These are phyloP conservation scores for Carposina sasakii DNA, from an alignment of 1,140 invertebrate genomes.

Conservation along the genomic window DNA sequence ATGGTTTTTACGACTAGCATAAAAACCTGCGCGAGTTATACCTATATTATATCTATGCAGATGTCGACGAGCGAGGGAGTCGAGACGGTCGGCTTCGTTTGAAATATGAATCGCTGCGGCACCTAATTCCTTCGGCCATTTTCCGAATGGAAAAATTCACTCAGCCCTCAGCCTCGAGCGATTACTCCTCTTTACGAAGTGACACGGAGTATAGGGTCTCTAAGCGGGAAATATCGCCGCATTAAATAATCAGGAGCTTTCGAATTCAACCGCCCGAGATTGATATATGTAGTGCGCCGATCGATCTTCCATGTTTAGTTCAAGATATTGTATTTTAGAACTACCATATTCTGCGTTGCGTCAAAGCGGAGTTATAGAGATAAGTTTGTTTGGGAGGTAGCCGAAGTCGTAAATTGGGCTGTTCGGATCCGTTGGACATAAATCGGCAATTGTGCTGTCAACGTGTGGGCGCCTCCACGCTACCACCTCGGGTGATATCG, in stretches of 20 bases:
- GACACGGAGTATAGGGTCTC: constrained; percentile 33
- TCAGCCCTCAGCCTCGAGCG: constrained; percentile 46
- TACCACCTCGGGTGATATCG: constrained; percentile 21
- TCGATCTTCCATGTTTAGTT: no score
- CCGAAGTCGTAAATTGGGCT: constrained; percentile 33
- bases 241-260: constrained; percentile 58
- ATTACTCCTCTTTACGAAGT: constrained; percentile 59
- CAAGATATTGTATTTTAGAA: no score
- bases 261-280: constrained; percentile 32
- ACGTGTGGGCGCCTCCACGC: constrained; percentile 30
- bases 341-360: no score
- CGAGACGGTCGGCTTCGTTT: constrained; percentile 17
- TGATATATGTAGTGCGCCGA: no score
- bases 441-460: constrained; percentile 54
- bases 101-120: constrained; percentile 47
- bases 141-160: constrained; percentile 59
- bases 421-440: constrained; percentile 30
- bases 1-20: constrained; percentile 32
- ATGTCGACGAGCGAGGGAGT: constrained; percentile 11
- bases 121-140: constrained; percentile 52
- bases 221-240: constrained; percentile 23
- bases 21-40: constrained; percentile 30
- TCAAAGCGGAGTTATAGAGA: constrained; percentile 4
- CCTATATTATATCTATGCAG: constrained; percentile 18
- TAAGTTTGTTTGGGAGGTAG: constrained; percentile 24